Base-by-base conservation (phyloP, 2,113 vertebrate species). In the Hippotragus niger region DNA sequence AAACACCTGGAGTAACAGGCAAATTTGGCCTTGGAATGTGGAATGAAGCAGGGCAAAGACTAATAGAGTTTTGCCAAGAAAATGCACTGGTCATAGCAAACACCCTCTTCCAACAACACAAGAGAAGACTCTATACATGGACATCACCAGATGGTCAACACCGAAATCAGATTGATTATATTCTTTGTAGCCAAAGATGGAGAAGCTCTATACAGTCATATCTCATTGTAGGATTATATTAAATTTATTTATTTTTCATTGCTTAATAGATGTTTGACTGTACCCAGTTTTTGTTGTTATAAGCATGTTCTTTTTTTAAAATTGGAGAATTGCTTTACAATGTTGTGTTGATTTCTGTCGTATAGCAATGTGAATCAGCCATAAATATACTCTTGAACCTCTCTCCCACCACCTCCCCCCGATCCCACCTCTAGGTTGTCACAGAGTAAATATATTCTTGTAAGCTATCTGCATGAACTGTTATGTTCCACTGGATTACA, bases 161-260 rank as follows among this genome's bases (percentile, higher is more conserved):
- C 43, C 43, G 5, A 43, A 43, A 43, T 43, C 43, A 43, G 43
- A 43, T 43, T 43, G 43, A 43, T 43, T 43, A 43, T 43, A 43
- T 43, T 43, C 43, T 5, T 43, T 43, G 43, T 7, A 43, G 43
- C 43, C 43, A 43, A 43, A 43, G 43, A 43, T 43, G 43, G 43
- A 43, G 43, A 43, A 43, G 43, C 43, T 43, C 43, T 43, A 43
- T 43, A 43, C 43, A 43, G 43, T 43, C 43, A 40, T 53, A 82
- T 82, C 52, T 40, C 11, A 57, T 64, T 81, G 40, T 74, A 64
- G 67, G n/a, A 83, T 91, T 97, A 91, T 64, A 76, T 4, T 31
- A 85, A 27, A 84, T 84, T 40, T 76, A 67, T 90, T 95, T 90
- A 71, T 90, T 92, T 57, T 95, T 93, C 3, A 88, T 91, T 78